phyloP scores from a whole-genome alignment of 2,797 vertebrate species.

The Epinephelus awoara region DNA sequence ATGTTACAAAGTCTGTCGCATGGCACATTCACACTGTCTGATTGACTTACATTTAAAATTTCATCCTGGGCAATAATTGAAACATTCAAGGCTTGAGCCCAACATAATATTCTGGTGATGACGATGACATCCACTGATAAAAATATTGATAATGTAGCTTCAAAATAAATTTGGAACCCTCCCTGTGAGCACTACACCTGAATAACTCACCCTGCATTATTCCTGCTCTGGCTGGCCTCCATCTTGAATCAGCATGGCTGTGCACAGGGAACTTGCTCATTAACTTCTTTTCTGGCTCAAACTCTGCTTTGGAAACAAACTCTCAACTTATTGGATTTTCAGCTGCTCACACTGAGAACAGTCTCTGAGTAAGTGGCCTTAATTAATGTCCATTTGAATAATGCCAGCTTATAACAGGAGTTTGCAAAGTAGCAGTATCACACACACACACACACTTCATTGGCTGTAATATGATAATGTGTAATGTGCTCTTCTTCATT shows the following conservation, averaged over 20 bases:
- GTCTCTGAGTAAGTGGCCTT: slow-evolving; percentile 6
- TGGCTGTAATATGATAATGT: slow-evolving; percentile 36
- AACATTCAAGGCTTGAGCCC: too few species aligned
- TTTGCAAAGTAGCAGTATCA: slow-evolving; percentile 21
- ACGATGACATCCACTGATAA: too few species aligned
- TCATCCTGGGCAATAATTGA: too few species aligned
- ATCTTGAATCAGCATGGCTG: neutral
- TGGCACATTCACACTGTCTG: too few species aligned
- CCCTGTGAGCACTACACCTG: neutral
- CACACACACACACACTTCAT: slow-evolving; percentile 9
- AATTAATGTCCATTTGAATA: slow-evolving; percentile 48
- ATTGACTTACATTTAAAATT: too few species aligned
- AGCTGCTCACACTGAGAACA: slow-evolving; percentile 30
- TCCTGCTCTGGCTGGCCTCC: slow-evolving; percentile 36
- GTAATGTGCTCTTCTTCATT: slow-evolving; percentile 29
- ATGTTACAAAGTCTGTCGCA: too few species aligned
- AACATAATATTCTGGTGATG: too few species aligned
- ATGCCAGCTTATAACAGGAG: slow-evolving; percentile 20
- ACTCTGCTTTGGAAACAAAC: slow-evolving; percentile 43
- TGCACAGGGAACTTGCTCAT: slow-evolving; percentile 26
- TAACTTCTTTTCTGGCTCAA: slow-evolving; percentile 38
- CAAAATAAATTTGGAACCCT: neutral
- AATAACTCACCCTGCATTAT: slow-evolving; percentile 5
- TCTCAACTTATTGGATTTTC: slow-evolving; percentile 36
- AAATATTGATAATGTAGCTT: neutral